phyloP scores from a whole-genome alignment of 2,797 vertebrate species.

The Leuciscus waleckii region DNA sequence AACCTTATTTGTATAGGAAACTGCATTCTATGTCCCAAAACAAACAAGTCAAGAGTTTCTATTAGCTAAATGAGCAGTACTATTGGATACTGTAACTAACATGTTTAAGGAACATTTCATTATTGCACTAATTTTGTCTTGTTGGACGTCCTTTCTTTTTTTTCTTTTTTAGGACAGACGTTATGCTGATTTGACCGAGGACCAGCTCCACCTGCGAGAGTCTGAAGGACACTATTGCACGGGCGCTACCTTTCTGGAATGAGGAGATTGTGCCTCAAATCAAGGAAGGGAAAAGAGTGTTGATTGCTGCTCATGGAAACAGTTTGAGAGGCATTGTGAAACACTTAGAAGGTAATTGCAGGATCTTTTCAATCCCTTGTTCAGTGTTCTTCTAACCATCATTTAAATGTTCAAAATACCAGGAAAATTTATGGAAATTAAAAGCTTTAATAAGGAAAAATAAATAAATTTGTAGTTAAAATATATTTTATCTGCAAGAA shows the following conservation, averaged over 20 bases:
- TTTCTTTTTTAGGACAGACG: conserved; percentile 65
- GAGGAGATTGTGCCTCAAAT: conserved; percentile 79
- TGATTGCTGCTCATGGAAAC: conserved; percentile 83
- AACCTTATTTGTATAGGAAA: conserved; percentile 11
- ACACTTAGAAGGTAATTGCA: conserved; percentile 71
- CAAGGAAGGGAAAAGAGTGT: conserved; percentile 77
- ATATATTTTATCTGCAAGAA: no score
- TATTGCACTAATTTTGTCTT: background rate
- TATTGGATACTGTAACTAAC: background rate
- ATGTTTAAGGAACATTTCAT: background rate
- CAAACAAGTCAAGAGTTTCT: background rate
- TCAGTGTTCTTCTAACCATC: background rate
- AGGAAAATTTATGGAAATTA: background rate
- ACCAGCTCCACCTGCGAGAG: conserved; percentile 81
- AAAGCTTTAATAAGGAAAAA: no score
- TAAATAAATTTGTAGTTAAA: no score
- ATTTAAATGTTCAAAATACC: background rate
- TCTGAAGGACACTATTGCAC: conserved; percentile 82
- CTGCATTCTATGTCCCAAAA: background rate
- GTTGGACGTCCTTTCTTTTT: background rate
- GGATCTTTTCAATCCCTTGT: background rate
- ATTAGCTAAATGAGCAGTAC: background rate
- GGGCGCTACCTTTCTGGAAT: conserved; percentile 82
- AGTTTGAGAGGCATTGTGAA: conserved; percentile 82
- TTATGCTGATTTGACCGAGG: conserved; percentile 70